A percentile compares a stretch with the other conserved stretches of the same genome.
Conservation (phyloP, 1,140 invertebrate species). For the Anastatus disparis region DNA sequence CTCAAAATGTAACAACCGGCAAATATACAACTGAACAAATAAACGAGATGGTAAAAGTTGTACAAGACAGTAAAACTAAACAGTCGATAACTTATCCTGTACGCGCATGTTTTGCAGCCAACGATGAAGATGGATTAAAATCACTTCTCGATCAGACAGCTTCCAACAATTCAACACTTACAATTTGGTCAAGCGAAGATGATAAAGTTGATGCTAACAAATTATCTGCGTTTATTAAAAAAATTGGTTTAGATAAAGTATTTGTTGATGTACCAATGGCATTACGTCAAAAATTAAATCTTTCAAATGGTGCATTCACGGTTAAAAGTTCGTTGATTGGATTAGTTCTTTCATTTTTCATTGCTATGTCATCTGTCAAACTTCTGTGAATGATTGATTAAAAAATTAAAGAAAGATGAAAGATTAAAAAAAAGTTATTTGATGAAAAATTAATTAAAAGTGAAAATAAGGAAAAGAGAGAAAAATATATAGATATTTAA, state of each 20-base stretch:
- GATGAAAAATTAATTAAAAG: neutral
- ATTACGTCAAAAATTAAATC: constrained; percentile 66
- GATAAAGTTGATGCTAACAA: constrained; percentile 72
- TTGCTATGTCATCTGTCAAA: constrained; percentile 27
- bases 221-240: constrained; percentile 71
- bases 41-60: constrained; percentile 75
- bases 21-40: constrained; percentile 78
- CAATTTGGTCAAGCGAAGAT: constrained; percentile 75
- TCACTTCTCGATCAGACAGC: constrained; percentile 66
- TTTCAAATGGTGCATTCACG: constrained; percentile 34
- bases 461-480: neutral
- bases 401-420: no score
- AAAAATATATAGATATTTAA: constrained; percentile 10
- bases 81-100: constrained; percentile 85
- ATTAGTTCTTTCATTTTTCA: constrained; percentile 34
- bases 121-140: constrained; percentile 70
- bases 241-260: constrained; percentile 72
- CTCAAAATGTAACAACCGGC: constrained; percentile 58
- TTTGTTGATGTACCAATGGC: constrained; percentile 78
- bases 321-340: constrained; percentile 28
- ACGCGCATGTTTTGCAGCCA: constrained; percentile 76
- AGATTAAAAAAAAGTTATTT: no score
- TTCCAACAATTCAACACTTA: constrained; percentile 68
- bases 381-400: constrained; percentile 46
- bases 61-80: constrained; percentile 67